Percentiles rank a stretch among this genome's conserved stretches.
Evolutionary conservation across 2,797 vertebrate species (phyloP).

Genomic region (Manis pentadactyla): DNA sequence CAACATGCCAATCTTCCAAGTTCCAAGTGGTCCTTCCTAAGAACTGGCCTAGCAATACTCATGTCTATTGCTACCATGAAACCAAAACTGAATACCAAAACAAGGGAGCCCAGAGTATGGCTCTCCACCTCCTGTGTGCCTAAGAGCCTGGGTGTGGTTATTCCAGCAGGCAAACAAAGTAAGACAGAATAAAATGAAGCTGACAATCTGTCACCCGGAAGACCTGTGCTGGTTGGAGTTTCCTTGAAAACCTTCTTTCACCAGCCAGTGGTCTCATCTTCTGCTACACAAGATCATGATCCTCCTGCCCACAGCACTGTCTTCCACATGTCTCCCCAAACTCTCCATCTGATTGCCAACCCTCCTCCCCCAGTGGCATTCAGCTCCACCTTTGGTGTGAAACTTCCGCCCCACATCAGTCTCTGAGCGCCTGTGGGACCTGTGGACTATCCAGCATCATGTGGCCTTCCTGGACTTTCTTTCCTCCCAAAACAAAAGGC

Average conservation of each 20-base stretch:
- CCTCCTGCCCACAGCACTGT: neutral
- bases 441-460: neutral
- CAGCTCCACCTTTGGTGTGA: neutral
- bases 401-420: neutral
- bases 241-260: neutral
- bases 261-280: neutral
- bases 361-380: neutral
- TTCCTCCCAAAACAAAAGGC: neutral
- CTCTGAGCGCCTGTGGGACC: neutral
- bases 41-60: neutral
- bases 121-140: neutral
- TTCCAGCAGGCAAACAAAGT: neutral
- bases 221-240: neutral
- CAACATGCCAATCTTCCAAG: neutral
- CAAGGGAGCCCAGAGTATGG: neutral
- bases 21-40: neutral
- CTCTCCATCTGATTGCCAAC: neutral
- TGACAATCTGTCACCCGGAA: too few relatives aligned
- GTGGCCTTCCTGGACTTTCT: neutral
- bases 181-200: neutral
- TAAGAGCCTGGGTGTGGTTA: neutral
- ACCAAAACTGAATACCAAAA: neutral
- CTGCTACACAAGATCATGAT: neutral
- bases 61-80: neutral
- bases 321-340: neutral